Evolutionary conservation across 2,113 vertebrate species (phyloP), one percentile per base, ranked within the genome.

Genomic region (Nanorana parkeri): DNA sequence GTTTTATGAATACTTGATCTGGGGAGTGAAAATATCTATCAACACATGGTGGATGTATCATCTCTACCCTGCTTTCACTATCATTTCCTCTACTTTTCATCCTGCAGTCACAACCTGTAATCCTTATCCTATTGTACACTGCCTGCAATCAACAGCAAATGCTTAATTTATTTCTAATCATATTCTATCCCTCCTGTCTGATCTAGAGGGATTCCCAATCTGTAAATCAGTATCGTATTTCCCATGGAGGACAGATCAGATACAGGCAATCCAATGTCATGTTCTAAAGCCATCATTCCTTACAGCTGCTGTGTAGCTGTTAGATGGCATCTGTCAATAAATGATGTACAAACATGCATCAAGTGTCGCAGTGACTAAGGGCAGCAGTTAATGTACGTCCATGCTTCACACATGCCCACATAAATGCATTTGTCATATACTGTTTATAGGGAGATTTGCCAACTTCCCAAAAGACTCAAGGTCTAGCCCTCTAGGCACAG

Each of bases 1-100:
- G 72, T 60, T 32, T 60, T 75, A 56, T 74, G n/a, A 32, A 60
- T 58, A 15, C 8, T 19, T 61, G 55, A 64, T 52, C 32, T 77
- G 58, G 10, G 24, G 36, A 51, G 60, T 51, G 32, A 63, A 63
- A 52, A 63, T 77, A 77, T 64, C 58, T 63, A 23, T 61, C 51
- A 36, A 52, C 74, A 65, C 60, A 47, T 1, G 74, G 60, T 21
- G 36, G 24, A 60, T 41, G 72, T 74, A 60, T 60, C 58, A 60
- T 74, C 19, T 60, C 55, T 11, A 28, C 17, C 21, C 55, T 60
- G 15, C 55, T 17, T 32, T 61, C 28, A 60, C 17, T 52, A 72
- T 60, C 13, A 36, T 32, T 26, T 10, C 1, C 28, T 56, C 54
- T 56, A 17, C 5, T n/a, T 60, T 74, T 74, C 28, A 74, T 74